phyloP scores from a whole-genome alignment of 2,797 vertebrate species.

The Arctocebus calabarensis region DNA sequence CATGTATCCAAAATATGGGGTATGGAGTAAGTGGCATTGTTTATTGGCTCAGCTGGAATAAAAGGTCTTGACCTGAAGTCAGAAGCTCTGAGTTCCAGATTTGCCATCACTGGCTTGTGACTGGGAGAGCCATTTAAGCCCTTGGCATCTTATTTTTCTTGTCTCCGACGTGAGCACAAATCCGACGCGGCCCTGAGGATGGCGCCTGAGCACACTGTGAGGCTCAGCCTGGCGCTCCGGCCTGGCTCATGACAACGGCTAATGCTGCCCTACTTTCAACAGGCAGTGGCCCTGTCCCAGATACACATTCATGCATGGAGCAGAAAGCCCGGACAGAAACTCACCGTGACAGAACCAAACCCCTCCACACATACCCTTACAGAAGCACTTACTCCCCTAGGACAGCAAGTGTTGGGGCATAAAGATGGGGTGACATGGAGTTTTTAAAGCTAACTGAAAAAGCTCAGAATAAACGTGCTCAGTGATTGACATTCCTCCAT shows the following conservation, averaged over 20 bases:
- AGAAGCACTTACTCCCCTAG: accelerated
- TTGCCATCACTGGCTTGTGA: neutral
- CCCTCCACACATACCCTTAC: neutral
- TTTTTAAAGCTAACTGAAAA: neutral
- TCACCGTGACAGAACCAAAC: neutral
- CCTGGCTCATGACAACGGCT: accelerated
- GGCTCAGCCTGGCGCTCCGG: neutral
- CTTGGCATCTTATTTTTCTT: too few species aligned
- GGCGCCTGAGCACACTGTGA: accelerated
- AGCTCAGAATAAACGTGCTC: accelerated
- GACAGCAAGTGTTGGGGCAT: accelerated
- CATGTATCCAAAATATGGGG: neutral
- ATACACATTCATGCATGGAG: neutral
- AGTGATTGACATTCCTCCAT: accelerated
- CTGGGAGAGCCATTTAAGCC: neutral
- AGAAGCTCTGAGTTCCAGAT: neutral
- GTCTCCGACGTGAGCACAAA: neutral
- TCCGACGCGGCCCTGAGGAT: accelerated
- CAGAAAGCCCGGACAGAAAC: neutral
- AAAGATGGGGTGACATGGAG: neutral
- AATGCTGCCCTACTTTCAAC: neutral
- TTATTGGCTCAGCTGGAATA: accelerated
- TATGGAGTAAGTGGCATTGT: neutral
- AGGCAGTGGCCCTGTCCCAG: neutral
- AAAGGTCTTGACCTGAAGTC: neutral